Evolutionary conservation across 2,113 vertebrate genomes (phyloP).

Genomic region (Nyctereutes procyonoides): DNA sequence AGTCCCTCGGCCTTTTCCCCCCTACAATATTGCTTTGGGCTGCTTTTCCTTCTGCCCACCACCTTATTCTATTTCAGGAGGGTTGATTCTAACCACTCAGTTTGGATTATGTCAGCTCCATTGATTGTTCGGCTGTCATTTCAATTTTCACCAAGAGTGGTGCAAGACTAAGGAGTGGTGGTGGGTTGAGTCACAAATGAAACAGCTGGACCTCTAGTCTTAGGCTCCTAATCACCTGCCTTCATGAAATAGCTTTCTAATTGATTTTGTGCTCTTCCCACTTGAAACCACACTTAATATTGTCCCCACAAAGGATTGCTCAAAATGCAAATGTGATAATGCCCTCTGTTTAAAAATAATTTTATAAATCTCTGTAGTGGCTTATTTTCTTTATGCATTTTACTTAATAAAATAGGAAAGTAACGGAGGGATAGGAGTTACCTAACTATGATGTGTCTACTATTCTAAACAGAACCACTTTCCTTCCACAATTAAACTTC

Average conservation of each 20-base stretch:
- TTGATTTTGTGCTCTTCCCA: background rate
- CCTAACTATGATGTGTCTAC: background rate
- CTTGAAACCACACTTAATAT: background rate
- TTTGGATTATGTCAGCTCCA: background rate
- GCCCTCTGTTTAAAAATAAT: background rate
- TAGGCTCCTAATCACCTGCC: background rate
- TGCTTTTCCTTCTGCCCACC: background rate
- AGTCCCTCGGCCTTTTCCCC: background rate
- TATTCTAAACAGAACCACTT: background rate
- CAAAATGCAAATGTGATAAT: background rate
- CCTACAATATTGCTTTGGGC: background rate
- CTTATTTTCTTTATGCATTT: background rate
- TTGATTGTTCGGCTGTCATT: background rate
- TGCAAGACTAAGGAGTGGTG: background rate
- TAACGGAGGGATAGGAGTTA: background rate
- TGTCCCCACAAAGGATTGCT: background rate
- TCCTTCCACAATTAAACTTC: background rate
- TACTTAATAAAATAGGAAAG: background rate
- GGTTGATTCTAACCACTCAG: background rate
- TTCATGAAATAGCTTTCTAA: background rate
- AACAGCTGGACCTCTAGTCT: no score
- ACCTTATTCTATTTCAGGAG: background rate
- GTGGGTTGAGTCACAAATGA: background rate
- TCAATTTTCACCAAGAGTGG: background rate
- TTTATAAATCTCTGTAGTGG: background rate